Evolutionary conservation across 2,888 invertebrate genomes (phyloP), one percentile per base, ranked within the genome.

Genomic region (Pollenia griseotomentosa): DNA sequence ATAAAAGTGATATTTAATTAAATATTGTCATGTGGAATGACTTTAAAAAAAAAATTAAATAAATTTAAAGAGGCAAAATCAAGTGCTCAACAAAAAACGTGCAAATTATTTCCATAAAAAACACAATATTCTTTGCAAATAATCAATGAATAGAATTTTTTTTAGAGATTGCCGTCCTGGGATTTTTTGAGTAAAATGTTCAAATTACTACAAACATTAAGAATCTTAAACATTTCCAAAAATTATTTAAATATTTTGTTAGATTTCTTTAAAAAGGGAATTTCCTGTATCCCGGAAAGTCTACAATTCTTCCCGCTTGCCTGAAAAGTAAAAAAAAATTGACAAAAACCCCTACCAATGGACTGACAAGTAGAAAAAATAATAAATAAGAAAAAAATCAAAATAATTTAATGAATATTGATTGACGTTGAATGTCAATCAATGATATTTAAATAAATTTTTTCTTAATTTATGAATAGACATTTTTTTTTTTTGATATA

Each of bases 351-450:
- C 33, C 33, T 33, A 33, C 81, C 82, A 86, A 66, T 73, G 66
- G 82, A 71, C 73, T 68, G 78, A 68, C 82, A 78, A 71, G 33
- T 61, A 12, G 53, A 55, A 55, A 12, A 66, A 63, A 33, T 33
- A 33, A 5, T 33, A 6, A 33, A 33, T 33, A 42, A 57, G 23
- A 82, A 70, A 68, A 33, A 73, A 16, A 68, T 57, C 7, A 74
- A 53, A 83, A 42, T 66, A 73, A 73, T 33, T 78, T 61, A 83
- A 83, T 83, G 19, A 75, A 71, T 83, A 86, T 83, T 86, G 83
- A 83, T 86, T 81, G 86, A 83, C 86, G 66, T 66, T 86, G 83
- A 81, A 81, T 81, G 86, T 80, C 86, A 86, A 83, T 71, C 80
- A 86, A 19, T 73, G 59, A 71, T 80, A 86, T 66, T 59, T 51